Base-by-base conservation (phyloP, 2,888 invertebrate genomes). In the Epirrhoe tristata region DNA sequence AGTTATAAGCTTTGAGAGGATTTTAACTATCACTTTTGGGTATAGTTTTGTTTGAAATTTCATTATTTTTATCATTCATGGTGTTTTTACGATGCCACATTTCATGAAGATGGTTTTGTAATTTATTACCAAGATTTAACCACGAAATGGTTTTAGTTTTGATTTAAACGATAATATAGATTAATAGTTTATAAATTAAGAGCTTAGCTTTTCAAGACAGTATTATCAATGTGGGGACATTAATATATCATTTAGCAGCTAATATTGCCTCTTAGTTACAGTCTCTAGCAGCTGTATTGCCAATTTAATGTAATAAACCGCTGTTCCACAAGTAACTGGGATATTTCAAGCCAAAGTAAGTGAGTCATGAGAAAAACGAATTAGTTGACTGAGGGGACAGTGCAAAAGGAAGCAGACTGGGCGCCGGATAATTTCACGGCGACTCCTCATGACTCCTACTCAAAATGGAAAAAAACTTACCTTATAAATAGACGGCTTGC, bases 361-460 rank as follows among this genome's bases (percentile, higher is more conserved):
- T 93, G 93, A 93, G 82, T 93, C 93, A 93, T 81, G 79, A 74
- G 84, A 84, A 87, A 89, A 87, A 85, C 81, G 81, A 86, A 86
- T 74, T 76, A 79, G 76, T 74, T 80, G 83, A 86, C 78, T 71
- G 76, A 84, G 80, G 80, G 80, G 82, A 81, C 82, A 79, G 83
- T 84, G 89, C 87, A 88, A 91, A 87, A 90, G 82, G 79, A 87
- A 82, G 82, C 71, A 71, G 68, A 66, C 71, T 81, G 82, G 92
- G 93, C 93, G 93, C 93, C 93, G 84, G 90, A 77, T 87, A 90
- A 92, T 89, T 91, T 91, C 82, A 85, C 83, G 79, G 82, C 81
- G 82, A 77, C 81, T 81, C 75, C 76, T 68, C 77, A 77, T 77
- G 83, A 80, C 79, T 81, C 76, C 81, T 76, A 76, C 75, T 81